Evolutionary conservation across 2,888 invertebrate genomes (phyloP).

Genomic region (Altica lythri): DNA sequence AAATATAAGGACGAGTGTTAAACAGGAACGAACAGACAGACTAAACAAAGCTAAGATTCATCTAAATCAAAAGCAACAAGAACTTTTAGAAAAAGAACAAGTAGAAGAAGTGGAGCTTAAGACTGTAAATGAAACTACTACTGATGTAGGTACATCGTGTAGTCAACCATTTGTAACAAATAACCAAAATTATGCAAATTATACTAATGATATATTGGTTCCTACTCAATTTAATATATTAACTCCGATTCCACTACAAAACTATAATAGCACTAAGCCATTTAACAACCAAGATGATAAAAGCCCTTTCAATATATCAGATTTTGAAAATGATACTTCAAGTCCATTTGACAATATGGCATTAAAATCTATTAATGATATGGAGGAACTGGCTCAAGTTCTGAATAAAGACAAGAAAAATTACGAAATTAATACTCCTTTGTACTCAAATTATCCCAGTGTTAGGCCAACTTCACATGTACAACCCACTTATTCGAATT

Average conservation of each 20-base stretch:
- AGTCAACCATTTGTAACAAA: constrained; percentile 22
- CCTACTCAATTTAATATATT: constrained; percentile 54
- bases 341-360: constrained; percentile 94
- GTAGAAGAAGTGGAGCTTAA: constrained; percentile 34
- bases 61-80: constrained; percentile 35
- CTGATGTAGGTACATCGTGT: constrained; percentile 26
- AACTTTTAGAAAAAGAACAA: constrained; percentile 36
- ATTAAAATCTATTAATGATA: constrained; percentile 88
- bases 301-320: constrained; percentile 64
- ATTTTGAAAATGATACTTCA: constrained; percentile 90
- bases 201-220: constrained; percentile 43
- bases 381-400: constrained; percentile 87
- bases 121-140: constrained; percentile 33
- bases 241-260: constrained; percentile 55
- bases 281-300: constrained; percentile 43
- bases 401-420: constrained; percentile 54
- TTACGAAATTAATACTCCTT: constrained; percentile 23
- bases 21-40: constrained; percentile 64
- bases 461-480: constrained; percentile 19
- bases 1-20: constrained; percentile 66
- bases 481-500: constrained; percentile 30
- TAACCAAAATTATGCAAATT: constrained; percentile 37
- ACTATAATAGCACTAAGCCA: constrained; percentile 31
- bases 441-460: constrained; percentile 30
- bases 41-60: constrained; percentile 57